Conservation (phyloP, 2,888 invertebrate genomes). For the Nesidiocoris tenuis region DNA sequence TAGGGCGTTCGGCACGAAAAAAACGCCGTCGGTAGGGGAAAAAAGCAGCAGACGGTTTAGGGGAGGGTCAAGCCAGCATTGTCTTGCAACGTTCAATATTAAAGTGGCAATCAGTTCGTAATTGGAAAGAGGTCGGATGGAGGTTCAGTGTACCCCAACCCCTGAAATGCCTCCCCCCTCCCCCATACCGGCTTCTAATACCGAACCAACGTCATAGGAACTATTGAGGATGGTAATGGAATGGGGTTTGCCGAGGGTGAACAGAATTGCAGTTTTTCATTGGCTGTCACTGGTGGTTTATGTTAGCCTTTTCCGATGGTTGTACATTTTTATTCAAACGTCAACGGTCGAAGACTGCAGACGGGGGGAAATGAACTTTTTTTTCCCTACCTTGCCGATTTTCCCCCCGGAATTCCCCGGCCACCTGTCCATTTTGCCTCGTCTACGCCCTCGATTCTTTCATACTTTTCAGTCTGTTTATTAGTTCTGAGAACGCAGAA, state of each 20-base stretch:
- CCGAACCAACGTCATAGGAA: conserved; percentile 6
- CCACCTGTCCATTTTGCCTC: not conserved
- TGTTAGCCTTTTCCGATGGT: conserved; percentile 22
- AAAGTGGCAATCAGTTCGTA: conserved; percentile 48
- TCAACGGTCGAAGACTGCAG: not conserved
- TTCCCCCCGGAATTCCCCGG: conserved; percentile 7
- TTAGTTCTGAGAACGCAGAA: not conserved
- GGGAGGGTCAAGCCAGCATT: conserved; percentile 33
- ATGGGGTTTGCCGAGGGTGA: not conserved
- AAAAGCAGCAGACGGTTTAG: not conserved
- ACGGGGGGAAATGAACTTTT: conserved; percentile 14
- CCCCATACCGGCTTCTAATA: not conserved
- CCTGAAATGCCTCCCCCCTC: not conserved
- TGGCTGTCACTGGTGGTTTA: conserved; percentile 35
- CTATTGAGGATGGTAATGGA: not conserved
- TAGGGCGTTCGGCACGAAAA: conserved; percentile 1
- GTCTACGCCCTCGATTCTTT: not conserved
- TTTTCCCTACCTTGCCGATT: conserved; percentile 11
- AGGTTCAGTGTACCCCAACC: not conserved
- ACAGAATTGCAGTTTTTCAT: conserved; percentile 45
- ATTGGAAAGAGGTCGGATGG: conserved; percentile 41
- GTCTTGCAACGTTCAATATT: conserved; percentile 46
- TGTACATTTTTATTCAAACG: conserved; percentile 34
- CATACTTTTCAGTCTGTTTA: not conserved
- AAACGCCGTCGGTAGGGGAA: not conserved